Evolutionary conservation across 1,140 invertebrate genomes (phyloP).

Genomic region (Rhopalosiphum padi): DNA sequence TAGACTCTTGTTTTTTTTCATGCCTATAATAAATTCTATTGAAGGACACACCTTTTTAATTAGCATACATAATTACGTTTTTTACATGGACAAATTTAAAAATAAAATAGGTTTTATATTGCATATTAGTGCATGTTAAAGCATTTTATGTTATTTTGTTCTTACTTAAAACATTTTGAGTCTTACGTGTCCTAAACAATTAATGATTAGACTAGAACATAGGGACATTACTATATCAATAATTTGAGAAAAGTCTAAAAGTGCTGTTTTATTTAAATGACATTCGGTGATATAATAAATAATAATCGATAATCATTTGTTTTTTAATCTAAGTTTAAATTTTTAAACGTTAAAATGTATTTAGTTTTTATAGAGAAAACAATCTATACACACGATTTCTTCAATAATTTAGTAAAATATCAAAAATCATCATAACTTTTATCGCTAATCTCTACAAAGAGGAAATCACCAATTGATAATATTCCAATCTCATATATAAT

Average conservation of each 20-base stretch:
- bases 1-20: not conserved
- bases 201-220: not conserved
- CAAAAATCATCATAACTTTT: too few species aligned
- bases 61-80: too few species aligned
- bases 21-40: not conserved
- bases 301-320: too few species aligned
- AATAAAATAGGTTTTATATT: not conserved
- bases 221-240: not conserved
- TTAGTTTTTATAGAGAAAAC: too few species aligned
- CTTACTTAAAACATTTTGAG: not conserved
- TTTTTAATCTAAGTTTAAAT: too few species aligned
- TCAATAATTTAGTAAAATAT: too few species aligned
- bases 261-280: not conserved
- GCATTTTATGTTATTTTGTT: not conserved
- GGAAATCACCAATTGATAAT: not conserved
- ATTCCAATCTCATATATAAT: not conserved
- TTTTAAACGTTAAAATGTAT: too few species aligned
- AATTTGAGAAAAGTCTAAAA: not conserved
- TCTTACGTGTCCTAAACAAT: not conserved
- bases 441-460: too few species aligned
- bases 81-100: not conserved
- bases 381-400: too few species aligned
- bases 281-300: too few species aligned
- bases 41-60: not conserved
- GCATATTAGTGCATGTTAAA: not conserved